Base-by-base conservation (phyloP, 2,113 vertebrate genomes). In the Myrmophylax atrothorax region DNA sequence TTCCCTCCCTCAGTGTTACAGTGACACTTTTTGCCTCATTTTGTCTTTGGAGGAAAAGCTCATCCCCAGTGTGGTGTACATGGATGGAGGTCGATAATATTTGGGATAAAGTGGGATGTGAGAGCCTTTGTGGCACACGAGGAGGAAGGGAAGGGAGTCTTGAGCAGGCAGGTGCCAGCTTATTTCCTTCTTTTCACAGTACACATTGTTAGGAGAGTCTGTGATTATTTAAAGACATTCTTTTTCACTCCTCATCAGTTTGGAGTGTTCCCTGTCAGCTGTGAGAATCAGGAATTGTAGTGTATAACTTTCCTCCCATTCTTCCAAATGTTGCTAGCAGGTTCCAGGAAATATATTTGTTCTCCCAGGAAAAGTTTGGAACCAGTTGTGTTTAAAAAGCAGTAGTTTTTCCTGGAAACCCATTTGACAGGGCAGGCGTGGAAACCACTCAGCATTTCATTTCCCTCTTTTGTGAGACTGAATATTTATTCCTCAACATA, bases 301-400 rank as follows among this genome's bases (percentile, higher is more conserved):
- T 70, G 52, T 68, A 0, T 22, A 90, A 94, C 92, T 96, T 96
- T 95, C 82, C 92, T 91, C 53, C 80, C 19, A 1, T 90, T 92
- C 59, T 80, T 96, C 82, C 89, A 83, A 84, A 40, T 1, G 10
- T 60, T 75, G 76, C 84, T 80, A 29, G 84, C 67, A 56, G 87
- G 70, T 93, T 96, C 95, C 94, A 96, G 87, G 95, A 97, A 96
- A 95, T 80, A 47, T 33, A 47, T 75, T 56, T 94, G 44, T 60
- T 94, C 94, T 97, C 95, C 73, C 79, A 88, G 93, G 40, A 89
- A 91, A 95, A 77, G 60, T 96, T 93, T 93, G 90, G 96, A 97
- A 89, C 81, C 64, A 7, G 78, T 72, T 81, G 46, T 84, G 86
- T 95, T 94, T 96, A 44, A 95, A 96, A 95, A 94, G 58, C 90